A percentile compares a stretch with the other conserved stretches of the same genome.
phyloP scores from a whole-genome alignment of 1,140 invertebrate genomes.

The Globodera rostochiensis region DNA sequence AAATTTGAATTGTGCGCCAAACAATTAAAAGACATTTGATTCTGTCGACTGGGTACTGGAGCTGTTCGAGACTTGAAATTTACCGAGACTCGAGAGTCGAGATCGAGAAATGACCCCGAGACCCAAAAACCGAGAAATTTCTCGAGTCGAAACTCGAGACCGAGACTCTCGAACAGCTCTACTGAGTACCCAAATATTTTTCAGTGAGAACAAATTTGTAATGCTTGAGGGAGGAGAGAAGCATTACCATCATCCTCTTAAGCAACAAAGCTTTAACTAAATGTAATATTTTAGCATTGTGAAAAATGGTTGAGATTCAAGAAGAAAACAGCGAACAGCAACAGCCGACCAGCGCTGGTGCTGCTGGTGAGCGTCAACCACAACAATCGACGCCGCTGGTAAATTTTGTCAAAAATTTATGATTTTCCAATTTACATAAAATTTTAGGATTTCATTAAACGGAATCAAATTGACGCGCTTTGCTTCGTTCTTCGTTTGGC shows the following conservation, averaged over 20 bases:
- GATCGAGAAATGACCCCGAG: no score
- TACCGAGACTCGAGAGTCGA: no score
- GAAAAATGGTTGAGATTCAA: conserved; percentile 47
- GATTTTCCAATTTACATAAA: neutral
- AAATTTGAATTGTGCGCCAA: neutral
- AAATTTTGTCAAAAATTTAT: conserved; percentile 1
- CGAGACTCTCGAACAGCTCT: no score
- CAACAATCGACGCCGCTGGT: neutral
- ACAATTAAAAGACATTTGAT: neutral
- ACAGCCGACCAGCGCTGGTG: neutral
- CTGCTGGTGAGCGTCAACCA: conserved; percentile 20
- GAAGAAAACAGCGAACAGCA: conserved; percentile 38
- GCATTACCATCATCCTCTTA: neutral
- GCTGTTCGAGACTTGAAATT: no score
- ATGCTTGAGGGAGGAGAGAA: no score
- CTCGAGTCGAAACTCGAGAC: no score
- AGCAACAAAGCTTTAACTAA: neutral
- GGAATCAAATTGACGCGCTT: conserved; percentile 28
- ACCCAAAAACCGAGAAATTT: no score
- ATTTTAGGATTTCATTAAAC: conserved; percentile 45
- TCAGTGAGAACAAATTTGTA: no score
- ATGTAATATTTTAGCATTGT: neutral
- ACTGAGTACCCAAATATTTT: no score
- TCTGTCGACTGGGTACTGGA: no score
- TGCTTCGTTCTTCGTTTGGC: conserved; percentile 37